phyloP scores from a whole-genome alignment of 2,888 invertebrate species.

The Sarcophaga caerulescens region DNA sequence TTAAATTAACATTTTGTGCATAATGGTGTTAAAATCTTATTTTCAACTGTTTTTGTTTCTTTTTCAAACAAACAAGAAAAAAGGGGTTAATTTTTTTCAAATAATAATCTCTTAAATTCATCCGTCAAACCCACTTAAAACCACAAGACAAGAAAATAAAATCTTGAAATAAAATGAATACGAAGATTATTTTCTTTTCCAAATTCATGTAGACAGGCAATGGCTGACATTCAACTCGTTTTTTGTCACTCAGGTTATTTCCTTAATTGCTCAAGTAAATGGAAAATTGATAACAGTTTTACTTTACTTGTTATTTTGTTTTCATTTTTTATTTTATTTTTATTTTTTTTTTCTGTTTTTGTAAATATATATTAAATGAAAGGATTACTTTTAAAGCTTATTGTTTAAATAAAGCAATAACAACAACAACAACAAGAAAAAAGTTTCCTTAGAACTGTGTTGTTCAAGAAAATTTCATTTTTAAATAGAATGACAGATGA shows the following conservation, averaged over 20 bases:
- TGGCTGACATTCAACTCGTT: slow-evolving; percentile 11
- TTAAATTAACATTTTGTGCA: too few species aligned
- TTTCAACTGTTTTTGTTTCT: too few species aligned
- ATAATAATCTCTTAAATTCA: slow-evolving; percentile 10
- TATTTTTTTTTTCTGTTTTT: neutral
- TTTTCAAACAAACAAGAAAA: too few species aligned
- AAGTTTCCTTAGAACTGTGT: neutral
- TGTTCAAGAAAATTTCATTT: neutral
- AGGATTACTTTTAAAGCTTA: slow-evolving; percentile 48
- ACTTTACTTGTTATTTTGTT: neutral
- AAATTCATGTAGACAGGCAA: slow-evolving; percentile 2
- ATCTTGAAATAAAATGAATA: neutral
- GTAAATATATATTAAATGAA: slow-evolving; percentile 41
- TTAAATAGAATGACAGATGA: too few species aligned
- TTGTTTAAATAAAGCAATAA: slow-evolving; percentile 3
- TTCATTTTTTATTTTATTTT: neutral
- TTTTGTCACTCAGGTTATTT: slow-evolving; percentile 14
- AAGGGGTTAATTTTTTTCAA: neutral
- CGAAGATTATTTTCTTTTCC: slow-evolving; percentile 9
- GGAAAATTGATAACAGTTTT: slow-evolving; percentile 24
- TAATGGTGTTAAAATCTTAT: too few species aligned
- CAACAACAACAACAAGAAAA: neutral
- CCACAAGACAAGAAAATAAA: neutral
- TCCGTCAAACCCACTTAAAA: slow-evolving; percentile 25
- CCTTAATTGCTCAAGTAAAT: slow-evolving; percentile 40